phyloP scores from a whole-genome alignment of 2,797 vertebrate species.

The Loris lydekkerianus region DNA sequence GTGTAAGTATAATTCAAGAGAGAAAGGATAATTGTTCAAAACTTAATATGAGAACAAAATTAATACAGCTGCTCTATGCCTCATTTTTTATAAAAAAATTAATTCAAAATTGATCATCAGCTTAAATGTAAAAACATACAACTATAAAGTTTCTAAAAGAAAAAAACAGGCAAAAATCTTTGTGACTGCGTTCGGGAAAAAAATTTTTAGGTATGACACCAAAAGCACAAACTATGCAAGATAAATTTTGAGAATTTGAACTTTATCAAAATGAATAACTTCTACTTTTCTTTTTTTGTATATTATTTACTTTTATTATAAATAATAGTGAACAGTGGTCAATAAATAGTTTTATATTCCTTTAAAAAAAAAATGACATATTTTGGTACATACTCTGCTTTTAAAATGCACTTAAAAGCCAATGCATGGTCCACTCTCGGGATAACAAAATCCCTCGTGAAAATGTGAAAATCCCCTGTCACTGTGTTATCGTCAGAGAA shows the following conservation, averaged over 20 bases:
- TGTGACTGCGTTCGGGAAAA: neutral
- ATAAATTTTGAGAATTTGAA: neutral
- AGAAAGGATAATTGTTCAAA: neutral
- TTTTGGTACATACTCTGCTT: neutral
- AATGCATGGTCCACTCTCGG: neutral
- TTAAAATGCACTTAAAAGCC: conserved; percentile 44
- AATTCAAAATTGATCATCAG: neutral
- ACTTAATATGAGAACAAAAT: neutral
- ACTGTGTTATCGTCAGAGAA: neutral
- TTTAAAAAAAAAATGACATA: neutral
- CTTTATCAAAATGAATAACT: neutral
- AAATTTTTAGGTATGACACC: neutral
- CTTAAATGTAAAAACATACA: neutral
- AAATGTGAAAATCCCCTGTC: neutral
- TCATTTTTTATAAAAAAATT: neutral
- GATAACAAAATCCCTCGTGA: neutral
- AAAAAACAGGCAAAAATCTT: neutral
- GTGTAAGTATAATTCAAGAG: neutral
- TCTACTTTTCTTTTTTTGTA: neutral
- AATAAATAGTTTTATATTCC: too few species aligned
- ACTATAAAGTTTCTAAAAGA: neutral
- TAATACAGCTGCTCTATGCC: neutral
- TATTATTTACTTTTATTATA: too few species aligned
- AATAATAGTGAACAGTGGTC: too few species aligned
- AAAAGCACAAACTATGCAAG: neutral